Conservation (phyloP, 2,113 vertebrate genomes). For the Phaethornis superciliosus region DNA sequence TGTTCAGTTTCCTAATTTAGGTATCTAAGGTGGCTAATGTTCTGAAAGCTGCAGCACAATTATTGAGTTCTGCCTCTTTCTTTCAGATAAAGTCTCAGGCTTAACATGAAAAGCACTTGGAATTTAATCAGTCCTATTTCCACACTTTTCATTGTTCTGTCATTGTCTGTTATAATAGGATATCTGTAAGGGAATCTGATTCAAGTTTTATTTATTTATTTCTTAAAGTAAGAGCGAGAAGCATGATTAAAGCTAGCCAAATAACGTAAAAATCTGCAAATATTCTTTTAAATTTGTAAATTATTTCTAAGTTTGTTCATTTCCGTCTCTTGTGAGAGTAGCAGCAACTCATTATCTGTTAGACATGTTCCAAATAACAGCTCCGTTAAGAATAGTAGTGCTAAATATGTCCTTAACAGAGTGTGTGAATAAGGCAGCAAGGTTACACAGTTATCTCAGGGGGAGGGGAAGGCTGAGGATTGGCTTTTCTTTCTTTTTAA, state of each 20-base stretch:
- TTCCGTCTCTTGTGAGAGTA: background rate
- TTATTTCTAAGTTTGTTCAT: background rate
- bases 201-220: background rate
- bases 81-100: background rate
- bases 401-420: conserved; percentile 29
- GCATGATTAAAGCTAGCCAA: background rate
- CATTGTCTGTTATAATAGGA: background rate
- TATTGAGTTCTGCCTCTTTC: background rate
- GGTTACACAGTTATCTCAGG: background rate
- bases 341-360: background rate
- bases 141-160: background rate
- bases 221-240: background rate
- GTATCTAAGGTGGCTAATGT: background rate
- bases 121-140: background rate
- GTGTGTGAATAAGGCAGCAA: background rate
- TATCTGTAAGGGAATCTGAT: background rate
- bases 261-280: background rate
- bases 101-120: background rate
- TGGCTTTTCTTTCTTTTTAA: background rate
- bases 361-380: conserved; percentile 29
- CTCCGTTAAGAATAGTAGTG: conserved; percentile 15
- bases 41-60: conserved; percentile 15
- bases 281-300: background rate
- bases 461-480: background rate
- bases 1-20: conserved; percentile 34